Evolutionary conservation across 2,888 invertebrate species (phyloP).

Genomic region (Stenodema calcarata): DNA sequence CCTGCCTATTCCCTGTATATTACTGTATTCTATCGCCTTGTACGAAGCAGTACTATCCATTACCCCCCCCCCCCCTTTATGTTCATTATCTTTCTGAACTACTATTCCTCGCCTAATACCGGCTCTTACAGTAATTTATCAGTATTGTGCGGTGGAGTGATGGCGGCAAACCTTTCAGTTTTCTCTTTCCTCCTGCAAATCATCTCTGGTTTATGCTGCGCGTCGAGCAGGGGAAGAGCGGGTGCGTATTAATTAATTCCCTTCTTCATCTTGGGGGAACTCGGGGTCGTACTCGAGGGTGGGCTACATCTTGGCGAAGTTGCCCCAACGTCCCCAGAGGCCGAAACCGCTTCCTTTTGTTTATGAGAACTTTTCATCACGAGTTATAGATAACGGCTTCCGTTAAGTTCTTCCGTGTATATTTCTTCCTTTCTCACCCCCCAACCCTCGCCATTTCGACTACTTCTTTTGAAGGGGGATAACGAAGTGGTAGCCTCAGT

Average conservation of each 20-base stretch:
- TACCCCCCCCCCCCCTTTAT: too few species aligned
- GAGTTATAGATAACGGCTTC: slow-evolving; percentile 30
- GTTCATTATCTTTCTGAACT: too few species aligned
- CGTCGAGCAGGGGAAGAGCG: background rate
- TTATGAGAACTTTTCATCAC: slow-evolving; percentile 29
- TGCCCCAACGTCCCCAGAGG: background rate
- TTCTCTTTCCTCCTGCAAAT: background rate
- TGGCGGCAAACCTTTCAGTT: too few species aligned
- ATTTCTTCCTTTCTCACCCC: background rate
- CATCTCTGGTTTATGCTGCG: background rate
- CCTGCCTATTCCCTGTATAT: too few species aligned
- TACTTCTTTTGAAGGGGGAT: background rate
- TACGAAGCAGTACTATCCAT: too few species aligned
- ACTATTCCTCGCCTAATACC: too few species aligned
- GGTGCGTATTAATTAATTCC: background rate
- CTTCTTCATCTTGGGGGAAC: background rate
- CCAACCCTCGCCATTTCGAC: background rate
- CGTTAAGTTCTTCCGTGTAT: slow-evolving; percentile 13
- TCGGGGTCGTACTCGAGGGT: background rate
- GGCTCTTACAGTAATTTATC: too few species aligned
- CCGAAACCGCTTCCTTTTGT: background rate
- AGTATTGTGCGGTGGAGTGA: too few species aligned
- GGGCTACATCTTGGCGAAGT: background rate
- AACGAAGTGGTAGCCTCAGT: background rate
- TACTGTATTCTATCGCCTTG: too few species aligned